Base-by-base conservation (phyloP, 2,113 vertebrate species). In the Gavia stellata region DNA sequence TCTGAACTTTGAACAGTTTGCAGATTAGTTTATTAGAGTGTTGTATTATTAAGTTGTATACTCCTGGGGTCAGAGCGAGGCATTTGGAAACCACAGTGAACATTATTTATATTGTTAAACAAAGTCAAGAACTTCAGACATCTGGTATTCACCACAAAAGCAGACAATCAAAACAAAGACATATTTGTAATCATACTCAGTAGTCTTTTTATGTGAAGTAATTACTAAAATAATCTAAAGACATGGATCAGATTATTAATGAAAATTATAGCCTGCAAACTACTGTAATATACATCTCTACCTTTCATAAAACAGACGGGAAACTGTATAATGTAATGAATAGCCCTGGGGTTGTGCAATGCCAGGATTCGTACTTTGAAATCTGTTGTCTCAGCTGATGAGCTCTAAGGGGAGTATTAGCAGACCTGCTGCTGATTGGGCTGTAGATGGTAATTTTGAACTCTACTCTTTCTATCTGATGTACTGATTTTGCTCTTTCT, bases 141-240 rank as follows among this genome's bases (percentile, higher is more conserved):
- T 47, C 94, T 96, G 95, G 82, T 79, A 38, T 44, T 74, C 49
- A 1, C 80, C 77, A 12, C 78, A 45, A 79, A 96, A 93, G 75
- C 56, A 81, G 79, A 45, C 66, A 81, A 82, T 53, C 87, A 95
- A 88, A 96, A 91, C 88, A 96, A 81, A 96, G 90, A n/a, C 88
- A 55, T 33, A 19, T 83, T 95, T 95, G 87, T 87, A 93, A 94
- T 96, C 93, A 81, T 65, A 42, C 83, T 96, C 92, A 47, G 85
- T 73, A 78, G 94, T 40, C 79, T 90, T 96, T 96, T 92, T 86
- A 95, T 90, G 96, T 58, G 93, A 52, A 63, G 70, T 92, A 95
- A 96, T 96, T 95, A 72, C 84, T 61, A 88, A 97, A 96, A 96
- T 97, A 95, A 97, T 96, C 68, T 14, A 40, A 82, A 95, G 86